Evolutionary conservation across 1,140 invertebrate species (phyloP).

Genomic region (Drosophila miranda): DNA sequence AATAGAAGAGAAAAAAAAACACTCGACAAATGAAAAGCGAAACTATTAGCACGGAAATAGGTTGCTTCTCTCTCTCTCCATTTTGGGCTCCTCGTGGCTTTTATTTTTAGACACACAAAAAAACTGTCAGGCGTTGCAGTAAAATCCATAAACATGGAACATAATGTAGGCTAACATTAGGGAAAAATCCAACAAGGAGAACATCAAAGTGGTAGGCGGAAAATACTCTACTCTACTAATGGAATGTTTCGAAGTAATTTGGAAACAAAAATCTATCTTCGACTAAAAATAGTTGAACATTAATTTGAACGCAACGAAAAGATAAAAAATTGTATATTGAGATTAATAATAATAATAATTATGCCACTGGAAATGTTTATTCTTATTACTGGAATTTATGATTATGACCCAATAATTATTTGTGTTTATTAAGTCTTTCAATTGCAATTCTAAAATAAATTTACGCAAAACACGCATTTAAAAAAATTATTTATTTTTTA

Average conservation of each 20-base stretch:
- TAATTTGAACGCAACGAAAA: too few relatives aligned
- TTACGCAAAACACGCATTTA: too few relatives aligned
- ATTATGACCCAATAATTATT: too few relatives aligned
- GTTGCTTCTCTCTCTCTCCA: constrained; percentile 20
- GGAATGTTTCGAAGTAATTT: neutral
- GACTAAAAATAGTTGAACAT: too few relatives aligned
- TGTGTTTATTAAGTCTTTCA: too few relatives aligned
- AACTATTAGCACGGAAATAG: constrained; percentile 63
- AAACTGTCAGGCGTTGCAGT: constrained; percentile 44
- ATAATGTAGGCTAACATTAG: constrained; percentile 48
- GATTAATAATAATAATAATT: too few relatives aligned
- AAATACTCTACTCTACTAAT: constrained; percentile 30
- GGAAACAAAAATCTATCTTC: too few relatives aligned
- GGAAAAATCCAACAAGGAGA: constrained; percentile 12
- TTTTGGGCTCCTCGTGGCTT: constrained; percentile 40
- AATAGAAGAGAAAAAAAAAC: constrained; percentile 32
- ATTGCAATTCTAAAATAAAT: too few relatives aligned
- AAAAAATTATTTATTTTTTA: too few relatives aligned
- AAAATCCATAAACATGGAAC: constrained; percentile 47
- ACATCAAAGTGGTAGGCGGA: constrained; percentile 9
- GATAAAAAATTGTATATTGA: too few relatives aligned
- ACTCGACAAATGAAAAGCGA: constrained; percentile 70
- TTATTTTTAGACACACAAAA: constrained; percentile 62
- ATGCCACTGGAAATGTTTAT: too few relatives aligned
- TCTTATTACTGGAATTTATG: too few relatives aligned